These are phyloP conservation scores for Pristionchus pacificus DNA, from an alignment of 1,140 invertebrate species.

Conservation along the genomic window DNA sequence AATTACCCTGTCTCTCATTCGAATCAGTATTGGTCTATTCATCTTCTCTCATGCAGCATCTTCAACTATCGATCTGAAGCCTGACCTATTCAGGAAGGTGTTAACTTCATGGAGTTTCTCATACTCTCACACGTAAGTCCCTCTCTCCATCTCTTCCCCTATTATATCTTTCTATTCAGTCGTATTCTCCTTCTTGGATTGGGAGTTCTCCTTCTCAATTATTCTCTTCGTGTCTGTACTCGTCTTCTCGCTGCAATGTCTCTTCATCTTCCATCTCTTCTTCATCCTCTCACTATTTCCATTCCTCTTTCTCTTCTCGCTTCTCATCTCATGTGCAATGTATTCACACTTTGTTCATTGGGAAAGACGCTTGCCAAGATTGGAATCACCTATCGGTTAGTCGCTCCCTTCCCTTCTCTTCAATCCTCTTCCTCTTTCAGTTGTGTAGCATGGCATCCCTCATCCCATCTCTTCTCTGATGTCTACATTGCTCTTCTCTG, in stretches of 20 bases:
- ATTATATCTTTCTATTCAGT: conserved; percentile 15
- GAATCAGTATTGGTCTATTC: conserved; percentile 28
- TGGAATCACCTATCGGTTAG: background rate
- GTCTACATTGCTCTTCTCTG: conserved; percentile 37
- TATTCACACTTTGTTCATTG: background rate
- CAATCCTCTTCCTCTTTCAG: conserved; percentile 12
- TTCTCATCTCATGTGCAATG: conserved; percentile 13
- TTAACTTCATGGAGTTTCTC: background rate
- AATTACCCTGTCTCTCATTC: conserved; percentile 25
- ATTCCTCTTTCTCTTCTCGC: conserved; percentile 4
- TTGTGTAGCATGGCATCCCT: conserved; percentile 4
- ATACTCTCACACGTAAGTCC: background rate
- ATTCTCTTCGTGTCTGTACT: conserved; percentile 7
- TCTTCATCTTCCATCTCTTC: conserved; percentile 16
- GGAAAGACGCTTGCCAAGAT: background rate
- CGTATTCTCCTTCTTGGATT: conserved; percentile 10
- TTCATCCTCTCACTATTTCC: conserved; percentile 25
- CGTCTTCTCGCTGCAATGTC: conserved; percentile 27
- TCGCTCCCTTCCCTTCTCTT: background rate
- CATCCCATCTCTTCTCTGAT: conserved; percentile 23
- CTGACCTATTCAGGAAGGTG: background rate
- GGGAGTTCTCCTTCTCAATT: conserved; percentile 12
- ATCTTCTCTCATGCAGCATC: background rate
- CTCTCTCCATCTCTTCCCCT: background rate
- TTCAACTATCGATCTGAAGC: background rate